Percentiles rank a stretch among this genome's conserved stretches.
These are phyloP conservation scores for Oconnorella tubifera DNA, from an alignment of 2,888 invertebrate genomes.

Conservation along the genomic window DNA sequence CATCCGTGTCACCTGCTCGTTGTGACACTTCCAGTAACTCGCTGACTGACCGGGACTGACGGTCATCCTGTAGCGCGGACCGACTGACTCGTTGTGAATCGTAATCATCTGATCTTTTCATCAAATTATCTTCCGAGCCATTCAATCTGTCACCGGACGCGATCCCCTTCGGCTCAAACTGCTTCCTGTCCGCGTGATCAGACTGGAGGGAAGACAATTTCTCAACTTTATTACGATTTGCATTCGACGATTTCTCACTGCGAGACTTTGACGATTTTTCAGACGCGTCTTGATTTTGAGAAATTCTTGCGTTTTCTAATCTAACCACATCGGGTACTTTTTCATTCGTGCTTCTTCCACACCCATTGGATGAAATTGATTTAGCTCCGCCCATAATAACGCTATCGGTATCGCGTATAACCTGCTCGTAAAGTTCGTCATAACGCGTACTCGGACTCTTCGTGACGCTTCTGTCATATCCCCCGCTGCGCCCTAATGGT, in stretches of 20 bases:
- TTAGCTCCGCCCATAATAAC: not conserved
- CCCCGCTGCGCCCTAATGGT: too few species aligned
- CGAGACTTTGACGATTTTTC: not conserved
- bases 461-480: too few species aligned
- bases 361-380: not conserved
- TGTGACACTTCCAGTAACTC: not conserved
- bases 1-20: too few species aligned
- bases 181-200: not conserved
- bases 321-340: not conserved
- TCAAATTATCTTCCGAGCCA: too few species aligned
- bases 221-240: not conserved
- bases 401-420: slow-evolving; percentile 29
- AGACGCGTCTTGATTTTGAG: not conserved
- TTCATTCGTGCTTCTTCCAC: not conserved
- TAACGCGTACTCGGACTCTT: slow-evolving; percentile 18
- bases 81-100: not conserved
- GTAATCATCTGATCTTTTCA: not conserved
- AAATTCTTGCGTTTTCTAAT: not conserved
- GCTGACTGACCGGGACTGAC: not conserved
- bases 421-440: slow-evolving; percentile 35
- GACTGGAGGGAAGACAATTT: not conserved
- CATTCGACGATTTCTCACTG: not conserved
- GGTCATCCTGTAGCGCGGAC: slow-evolving; percentile 11
- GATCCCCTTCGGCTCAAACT: not conserved
- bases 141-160: not conserved